Conservation (phyloP, 2,888 invertebrate species). For the Drosophila monieri region DNA sequence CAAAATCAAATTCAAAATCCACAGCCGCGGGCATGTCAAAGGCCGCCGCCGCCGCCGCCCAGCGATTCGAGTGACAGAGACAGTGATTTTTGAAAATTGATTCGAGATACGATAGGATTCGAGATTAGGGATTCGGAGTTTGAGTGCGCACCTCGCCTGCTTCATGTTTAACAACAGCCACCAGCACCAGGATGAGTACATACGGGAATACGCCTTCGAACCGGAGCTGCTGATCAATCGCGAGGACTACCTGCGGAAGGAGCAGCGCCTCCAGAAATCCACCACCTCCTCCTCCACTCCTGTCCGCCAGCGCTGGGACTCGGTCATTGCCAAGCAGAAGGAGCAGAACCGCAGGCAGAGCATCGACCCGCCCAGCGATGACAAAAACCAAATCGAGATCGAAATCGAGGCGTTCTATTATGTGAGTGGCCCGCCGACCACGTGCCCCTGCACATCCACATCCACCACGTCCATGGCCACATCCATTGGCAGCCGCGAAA, state of each 20-base stretch:
- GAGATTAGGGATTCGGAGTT: conserved; percentile 5
- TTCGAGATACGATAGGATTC: conserved; percentile 4
- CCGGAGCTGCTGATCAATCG: conserved; percentile 82
- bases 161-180: conserved; percentile 80
- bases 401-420: conserved; percentile 83
- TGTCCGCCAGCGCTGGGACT: conserved; percentile 69
- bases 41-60: conserved; percentile 66
- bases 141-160: conserved; percentile 38
- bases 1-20: conserved; percentile 7
- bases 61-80: conserved; percentile 59
- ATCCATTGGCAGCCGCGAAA: conserved; percentile 7
- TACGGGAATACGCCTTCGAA: conserved; percentile 83
- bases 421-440: conserved; percentile 71
- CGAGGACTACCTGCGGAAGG: conserved; percentile 78
- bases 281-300: conserved; percentile 57
- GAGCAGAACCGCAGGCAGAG: conserved; percentile 67
- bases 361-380: conserved; percentile 72
- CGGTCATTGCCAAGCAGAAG: conserved; percentile 70
- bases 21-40: conserved; percentile 75
- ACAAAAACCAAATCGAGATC: conserved; percentile 81
- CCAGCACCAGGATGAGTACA: conserved; percentile 80
- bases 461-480: conserved; percentile 10
- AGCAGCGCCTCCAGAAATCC: conserved; percentile 56
- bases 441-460: background rate
- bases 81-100: conserved; percentile 8